Conservation (phyloP, 2,888 invertebrate genomes). For the Cantharis rufa region DNA sequence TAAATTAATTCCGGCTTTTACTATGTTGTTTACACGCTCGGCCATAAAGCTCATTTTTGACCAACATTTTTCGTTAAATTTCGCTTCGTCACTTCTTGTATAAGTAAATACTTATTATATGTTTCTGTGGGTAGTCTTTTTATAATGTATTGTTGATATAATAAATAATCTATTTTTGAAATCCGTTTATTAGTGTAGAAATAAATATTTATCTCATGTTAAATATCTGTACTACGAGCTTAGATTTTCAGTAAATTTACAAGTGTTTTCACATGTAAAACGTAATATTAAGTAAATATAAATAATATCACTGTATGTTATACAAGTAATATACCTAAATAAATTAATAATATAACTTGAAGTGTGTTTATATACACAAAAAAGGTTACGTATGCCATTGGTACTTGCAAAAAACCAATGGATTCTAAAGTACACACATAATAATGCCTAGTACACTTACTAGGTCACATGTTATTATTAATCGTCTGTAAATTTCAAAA, state of each 20-base stretch:
- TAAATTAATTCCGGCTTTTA: neutral
- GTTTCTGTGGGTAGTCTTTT: neutral
- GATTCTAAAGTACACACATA: neutral
- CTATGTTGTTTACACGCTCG: neutral
- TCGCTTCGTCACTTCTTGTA: neutral
- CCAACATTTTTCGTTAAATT: neutral
- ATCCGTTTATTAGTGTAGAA: neutral
- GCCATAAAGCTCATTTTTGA: neutral
- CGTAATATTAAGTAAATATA: neutral
- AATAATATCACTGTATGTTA: neutral
- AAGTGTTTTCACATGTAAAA: neutral
- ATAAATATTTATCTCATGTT: neutral
- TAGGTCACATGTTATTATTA: neutral
- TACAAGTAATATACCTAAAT: neutral
- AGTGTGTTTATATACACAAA: neutral
- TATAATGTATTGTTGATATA: neutral
- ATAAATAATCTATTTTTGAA: neutral
- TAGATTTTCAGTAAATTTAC: neutral
- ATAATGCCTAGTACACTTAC: neutral
- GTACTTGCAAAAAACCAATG: neutral
- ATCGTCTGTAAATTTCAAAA: neutral
- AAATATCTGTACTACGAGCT: neutral
- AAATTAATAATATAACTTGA: neutral
- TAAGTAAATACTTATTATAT: neutral
- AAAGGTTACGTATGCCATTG: neutral